These are phyloP conservation scores for Augiades crinisus DNA, from an alignment of 2,888 invertebrate species.

Conservation along the genomic window DNA sequence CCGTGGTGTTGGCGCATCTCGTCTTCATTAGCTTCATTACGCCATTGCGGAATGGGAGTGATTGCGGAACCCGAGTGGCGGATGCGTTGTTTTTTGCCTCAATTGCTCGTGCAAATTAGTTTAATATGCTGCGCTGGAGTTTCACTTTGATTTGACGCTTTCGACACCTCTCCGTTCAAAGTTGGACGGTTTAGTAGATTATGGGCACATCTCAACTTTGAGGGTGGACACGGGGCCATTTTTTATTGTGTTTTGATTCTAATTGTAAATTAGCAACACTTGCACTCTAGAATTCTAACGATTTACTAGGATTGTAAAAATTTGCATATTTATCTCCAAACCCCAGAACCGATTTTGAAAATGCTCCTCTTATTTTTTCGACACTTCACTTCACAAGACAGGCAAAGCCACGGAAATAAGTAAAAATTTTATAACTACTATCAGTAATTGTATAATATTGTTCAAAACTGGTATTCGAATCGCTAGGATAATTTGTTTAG, in stretches of 20 bases:
- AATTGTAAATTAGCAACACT: too few species aligned
- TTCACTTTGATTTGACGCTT: conserved; percentile 3
- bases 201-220: too few species aligned
- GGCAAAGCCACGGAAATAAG: too few species aligned
- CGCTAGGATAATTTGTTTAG: background rate
- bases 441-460: conserved; percentile 3
- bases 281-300: too few species aligned
- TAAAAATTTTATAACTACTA: background rate
- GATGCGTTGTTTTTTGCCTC: conserved; percentile 25
- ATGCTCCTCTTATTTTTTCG: too few species aligned
- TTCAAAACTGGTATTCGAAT: background rate
- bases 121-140: conserved; percentile 4
- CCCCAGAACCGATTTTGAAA: too few species aligned
- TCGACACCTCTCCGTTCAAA: background rate
- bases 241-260: too few species aligned
- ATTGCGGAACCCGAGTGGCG: conserved; percentile 45
- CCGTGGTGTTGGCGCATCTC: conserved; percentile 28
- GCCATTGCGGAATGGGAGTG: conserved; percentile 50
- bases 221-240: too few species aligned
- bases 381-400: too few species aligned
- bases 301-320: too few species aligned
- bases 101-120: conserved; percentile 14
- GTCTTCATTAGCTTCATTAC: conserved; percentile 31
- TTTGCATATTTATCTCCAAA: too few species aligned
- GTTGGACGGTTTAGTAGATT: too few species aligned